Evolutionary conservation across 1,140 invertebrate genomes (phyloP).

Genomic region (Drosophila elegans): DNA sequence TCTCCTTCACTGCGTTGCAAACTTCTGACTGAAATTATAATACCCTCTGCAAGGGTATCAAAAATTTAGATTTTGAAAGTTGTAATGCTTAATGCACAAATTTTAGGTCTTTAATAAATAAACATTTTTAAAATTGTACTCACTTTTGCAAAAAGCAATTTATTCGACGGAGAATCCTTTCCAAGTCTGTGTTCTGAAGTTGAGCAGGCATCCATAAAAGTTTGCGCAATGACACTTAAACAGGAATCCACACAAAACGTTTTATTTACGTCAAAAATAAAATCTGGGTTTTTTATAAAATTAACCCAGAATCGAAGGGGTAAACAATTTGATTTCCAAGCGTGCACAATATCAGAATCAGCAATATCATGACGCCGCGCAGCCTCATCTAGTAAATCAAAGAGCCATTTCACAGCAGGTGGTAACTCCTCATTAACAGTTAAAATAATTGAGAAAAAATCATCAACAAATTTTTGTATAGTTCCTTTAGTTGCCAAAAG

Average conservation of each 20-base stretch:
- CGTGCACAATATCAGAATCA: constrained; percentile 95
- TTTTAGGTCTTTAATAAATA: not conserved
- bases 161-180: constrained; percentile 97
- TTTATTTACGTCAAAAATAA: constrained; percentile 98
- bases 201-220: constrained; percentile 98
- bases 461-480: constrained; percentile 98
- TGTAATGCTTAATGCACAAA: too few species aligned
- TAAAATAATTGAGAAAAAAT: constrained; percentile 95
- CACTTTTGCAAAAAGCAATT: constrained; percentile 95
- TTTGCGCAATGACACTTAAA: constrained; percentile 97
- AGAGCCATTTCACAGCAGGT: constrained; percentile 97
- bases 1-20: too few species aligned
- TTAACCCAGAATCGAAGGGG: constrained; percentile 98
- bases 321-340: constrained; percentile 98
- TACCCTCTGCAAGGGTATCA: too few species aligned
- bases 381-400: constrained; percentile 96
- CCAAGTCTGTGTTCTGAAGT: constrained; percentile 94
- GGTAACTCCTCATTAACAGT: constrained; percentile 95
- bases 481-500: constrained; percentile 97
- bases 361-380: constrained; percentile 93
- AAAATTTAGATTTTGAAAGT: too few species aligned
- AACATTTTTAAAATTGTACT: constrained; percentile 22
- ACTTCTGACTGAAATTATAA: too few species aligned
- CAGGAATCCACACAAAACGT: constrained; percentile 96
- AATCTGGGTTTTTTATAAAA: constrained; percentile 98